Percentiles rank a stretch among this genome's conserved stretches.
Conservation (phyloP, 2,113 vertebrate genomes). For the Otolemur garnettii region DNA sequence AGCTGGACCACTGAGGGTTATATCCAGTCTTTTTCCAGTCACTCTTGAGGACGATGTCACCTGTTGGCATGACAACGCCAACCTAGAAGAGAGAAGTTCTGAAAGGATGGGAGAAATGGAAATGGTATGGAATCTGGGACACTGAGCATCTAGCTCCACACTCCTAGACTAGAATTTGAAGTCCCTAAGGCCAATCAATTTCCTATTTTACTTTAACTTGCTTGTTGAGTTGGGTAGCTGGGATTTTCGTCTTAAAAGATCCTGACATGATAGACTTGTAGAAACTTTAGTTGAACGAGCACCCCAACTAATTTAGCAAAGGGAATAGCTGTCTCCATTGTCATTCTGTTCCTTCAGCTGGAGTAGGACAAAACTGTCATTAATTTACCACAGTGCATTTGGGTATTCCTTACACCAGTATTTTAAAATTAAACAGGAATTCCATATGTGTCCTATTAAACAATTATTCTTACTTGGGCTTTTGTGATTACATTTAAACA, state of each 20-base stretch:
- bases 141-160: not conserved
- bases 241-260: not conserved
- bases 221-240: not conserved
- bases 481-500: not conserved
- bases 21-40: not conserved
- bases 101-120: not conserved
- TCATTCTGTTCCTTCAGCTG: not conserved
- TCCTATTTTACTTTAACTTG: not conserved
- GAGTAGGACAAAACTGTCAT: not conserved
- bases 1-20: not conserved
- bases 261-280: not conserved
- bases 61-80: not conserved
- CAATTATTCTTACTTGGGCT: not conserved
- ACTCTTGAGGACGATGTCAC: not conserved
- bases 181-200: not conserved
- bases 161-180: not conserved
- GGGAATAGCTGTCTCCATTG: not conserved
- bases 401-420: not conserved
- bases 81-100: not conserved
- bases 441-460: not conserved
- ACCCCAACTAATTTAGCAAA: not conserved
- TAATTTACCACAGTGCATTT: not conserved
- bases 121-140: not conserved
- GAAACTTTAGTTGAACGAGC: not conserved
- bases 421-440: not conserved